A percentile compares a stretch with the other conserved stretches of the same genome.
phyloP scores from a whole-genome alignment of 2,113 vertebrate genomes.

The Cololabis saira region DNA sequence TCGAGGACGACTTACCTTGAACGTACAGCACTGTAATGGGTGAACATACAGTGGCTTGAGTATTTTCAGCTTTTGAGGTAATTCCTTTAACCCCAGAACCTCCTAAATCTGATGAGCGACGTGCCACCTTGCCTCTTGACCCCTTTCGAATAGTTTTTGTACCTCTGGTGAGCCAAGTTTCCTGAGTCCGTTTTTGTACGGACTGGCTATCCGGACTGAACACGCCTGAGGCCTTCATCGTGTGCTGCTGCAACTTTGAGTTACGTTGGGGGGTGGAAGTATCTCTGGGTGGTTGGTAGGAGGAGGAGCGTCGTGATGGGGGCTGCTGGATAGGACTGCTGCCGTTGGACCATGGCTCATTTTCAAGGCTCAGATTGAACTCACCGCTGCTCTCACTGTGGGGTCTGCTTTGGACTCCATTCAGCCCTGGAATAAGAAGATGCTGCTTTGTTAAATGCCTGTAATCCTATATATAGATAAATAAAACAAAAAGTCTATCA shows the following conservation, averaged over 20 bases:
- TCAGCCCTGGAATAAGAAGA: conserved; percentile 68
- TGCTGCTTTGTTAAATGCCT: not conserved
- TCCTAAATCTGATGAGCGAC: conserved; percentile 65
- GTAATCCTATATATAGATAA: not conserved
- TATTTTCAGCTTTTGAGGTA: conserved; percentile 76
- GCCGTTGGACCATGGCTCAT: conserved; percentile 90
- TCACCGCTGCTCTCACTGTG: conserved; percentile 95
- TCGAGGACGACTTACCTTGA: conserved; percentile 83
- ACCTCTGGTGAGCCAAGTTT: conserved; percentile 82
- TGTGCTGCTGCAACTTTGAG: conserved; percentile 49
- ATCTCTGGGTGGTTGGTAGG: conserved; percentile 83
- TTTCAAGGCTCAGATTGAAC: conserved; percentile 88
- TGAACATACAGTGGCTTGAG: conserved; percentile 74
- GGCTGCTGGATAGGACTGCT: conserved; percentile 89
- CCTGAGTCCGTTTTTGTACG: conserved; percentile 80
- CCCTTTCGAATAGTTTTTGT: conserved; percentile 83
- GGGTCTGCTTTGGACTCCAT: conserved; percentile 86
- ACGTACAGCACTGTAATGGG: conserved; percentile 74
- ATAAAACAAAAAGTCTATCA: no score
- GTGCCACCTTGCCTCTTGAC: conserved; percentile 51
- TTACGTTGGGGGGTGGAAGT: conserved; percentile 65
- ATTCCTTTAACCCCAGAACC: conserved; percentile 64
- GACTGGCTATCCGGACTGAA: conserved; percentile 3
- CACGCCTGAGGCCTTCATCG: conserved; percentile 37
- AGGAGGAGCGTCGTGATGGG: conserved; percentile 79